Evolutionary conservation across 1,140 invertebrate genomes (phyloP).

Genomic region (Pentalonia nigronervosa): DNA sequence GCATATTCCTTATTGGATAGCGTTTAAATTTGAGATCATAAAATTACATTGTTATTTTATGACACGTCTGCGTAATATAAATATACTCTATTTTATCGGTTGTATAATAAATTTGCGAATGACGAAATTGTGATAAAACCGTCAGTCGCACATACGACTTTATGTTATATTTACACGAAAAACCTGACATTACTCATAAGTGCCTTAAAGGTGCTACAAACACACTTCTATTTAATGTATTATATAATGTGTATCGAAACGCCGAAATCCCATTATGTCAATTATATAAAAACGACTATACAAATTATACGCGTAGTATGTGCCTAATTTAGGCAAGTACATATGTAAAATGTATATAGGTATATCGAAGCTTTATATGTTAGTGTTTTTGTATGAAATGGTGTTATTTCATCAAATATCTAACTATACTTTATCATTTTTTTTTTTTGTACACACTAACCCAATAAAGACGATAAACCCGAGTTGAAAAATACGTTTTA

Average conservation of each 20-base stretch:
- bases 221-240: too few relatives aligned
- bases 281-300: background rate
- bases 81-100: background rate
- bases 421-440: too few relatives aligned
- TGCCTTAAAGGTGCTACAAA: background rate
- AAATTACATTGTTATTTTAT: conserved; percentile 4
- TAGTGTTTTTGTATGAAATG: background rate
- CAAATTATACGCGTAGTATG: background rate
- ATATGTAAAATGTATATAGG: background rate
- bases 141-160: background rate
- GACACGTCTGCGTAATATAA: background rate
- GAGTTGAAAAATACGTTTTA: too few relatives aligned
- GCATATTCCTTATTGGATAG: background rate
- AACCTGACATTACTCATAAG: background rate
- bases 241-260: too few relatives aligned
- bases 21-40: background rate
- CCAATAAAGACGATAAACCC: background rate
- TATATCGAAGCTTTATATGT: background rate
- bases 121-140: background rate
- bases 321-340: background rate
- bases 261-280: background rate
- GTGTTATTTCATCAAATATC: background rate
- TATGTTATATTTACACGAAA: background rate
- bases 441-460: background rate
- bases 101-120: background rate